A percentile compares a stretch with the other conserved stretches of the same genome.
These are phyloP conservation scores for Cnemophilus loriae DNA, from an alignment of 2,113 vertebrate genomes.

Conservation along the genomic window DNA sequence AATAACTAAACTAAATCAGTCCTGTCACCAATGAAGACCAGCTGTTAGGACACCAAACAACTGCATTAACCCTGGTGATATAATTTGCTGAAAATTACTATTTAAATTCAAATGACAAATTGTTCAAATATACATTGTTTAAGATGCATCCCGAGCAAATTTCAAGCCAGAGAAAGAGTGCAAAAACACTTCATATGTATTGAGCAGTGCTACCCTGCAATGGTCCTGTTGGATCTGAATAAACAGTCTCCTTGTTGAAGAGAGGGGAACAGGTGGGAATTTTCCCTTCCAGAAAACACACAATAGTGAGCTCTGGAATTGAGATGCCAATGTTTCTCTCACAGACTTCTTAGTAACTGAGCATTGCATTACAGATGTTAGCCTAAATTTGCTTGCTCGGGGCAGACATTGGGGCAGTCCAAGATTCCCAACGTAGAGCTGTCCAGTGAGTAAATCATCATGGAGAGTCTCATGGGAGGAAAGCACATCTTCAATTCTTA, in stretches of 20 bases:
- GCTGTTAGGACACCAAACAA: neutral
- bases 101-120: neutral
- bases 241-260: neutral
- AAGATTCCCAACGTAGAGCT: neutral
- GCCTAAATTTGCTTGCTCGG: neutral
- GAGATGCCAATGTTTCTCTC: neutral
- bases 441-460: neutral
- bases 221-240: neutral
- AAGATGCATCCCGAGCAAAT: neutral
- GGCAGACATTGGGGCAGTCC: neutral
- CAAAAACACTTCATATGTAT: neutral
- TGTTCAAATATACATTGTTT: neutral
- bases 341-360: neutral
- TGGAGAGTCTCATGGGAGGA: neutral
- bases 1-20: neutral
- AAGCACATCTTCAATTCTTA: neutral
- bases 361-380: neutral
- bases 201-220: neutral
- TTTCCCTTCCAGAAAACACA: neutral
- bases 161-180: neutral
- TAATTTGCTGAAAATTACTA: neutral
- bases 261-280: neutral
- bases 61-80: neutral
- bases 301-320: neutral
- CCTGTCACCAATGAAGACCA: neutral